These are phyloP conservation scores for Noctua comes DNA, from an alignment of 2,888 invertebrate genomes.

Conservation along the genomic window DNA sequence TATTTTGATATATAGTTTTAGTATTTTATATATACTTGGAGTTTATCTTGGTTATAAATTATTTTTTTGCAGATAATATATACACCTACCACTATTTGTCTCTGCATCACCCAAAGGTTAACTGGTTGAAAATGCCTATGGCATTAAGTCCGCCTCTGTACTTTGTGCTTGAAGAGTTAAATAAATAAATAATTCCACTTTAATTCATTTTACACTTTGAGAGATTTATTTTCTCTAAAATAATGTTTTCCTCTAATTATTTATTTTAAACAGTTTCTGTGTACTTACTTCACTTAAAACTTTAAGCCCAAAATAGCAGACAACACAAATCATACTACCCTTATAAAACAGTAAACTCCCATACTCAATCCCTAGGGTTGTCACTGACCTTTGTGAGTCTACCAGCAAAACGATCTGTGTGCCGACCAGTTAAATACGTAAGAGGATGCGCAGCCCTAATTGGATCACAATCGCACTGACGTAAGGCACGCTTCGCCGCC, in stretches of 20 bases:
- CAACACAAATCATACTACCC: constrained; percentile 46
- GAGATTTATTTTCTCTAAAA: background rate
- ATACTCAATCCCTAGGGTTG: constrained; percentile 62
- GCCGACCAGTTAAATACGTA: constrained; percentile 86
- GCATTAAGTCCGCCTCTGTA: too few species aligned
- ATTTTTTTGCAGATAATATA: too few species aligned
- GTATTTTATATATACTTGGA: too few species aligned
- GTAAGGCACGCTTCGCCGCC: constrained; percentile 79
- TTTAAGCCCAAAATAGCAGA: constrained; percentile 3
- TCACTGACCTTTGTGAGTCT: constrained; percentile 69
- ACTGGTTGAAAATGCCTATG: too few species aligned
- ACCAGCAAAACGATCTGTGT: constrained; percentile 77
- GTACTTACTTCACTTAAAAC: background rate
- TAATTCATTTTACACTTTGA: background rate
- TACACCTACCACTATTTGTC: too few species aligned
- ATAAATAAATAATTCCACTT: background rate
- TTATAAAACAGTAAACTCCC: constrained; percentile 66
- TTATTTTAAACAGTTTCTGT: background rate
- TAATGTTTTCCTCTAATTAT: background rate
- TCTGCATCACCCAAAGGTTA: too few species aligned
- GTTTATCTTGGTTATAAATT: too few species aligned
- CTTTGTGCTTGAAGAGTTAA: too few species aligned
- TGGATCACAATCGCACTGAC: constrained; percentile 87
- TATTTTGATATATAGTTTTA: too few species aligned
- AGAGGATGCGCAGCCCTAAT: constrained; percentile 87